These are phyloP conservation scores for Jacana jacana DNA, from an alignment of 2,113 vertebrate genomes.

Conservation along the genomic window DNA sequence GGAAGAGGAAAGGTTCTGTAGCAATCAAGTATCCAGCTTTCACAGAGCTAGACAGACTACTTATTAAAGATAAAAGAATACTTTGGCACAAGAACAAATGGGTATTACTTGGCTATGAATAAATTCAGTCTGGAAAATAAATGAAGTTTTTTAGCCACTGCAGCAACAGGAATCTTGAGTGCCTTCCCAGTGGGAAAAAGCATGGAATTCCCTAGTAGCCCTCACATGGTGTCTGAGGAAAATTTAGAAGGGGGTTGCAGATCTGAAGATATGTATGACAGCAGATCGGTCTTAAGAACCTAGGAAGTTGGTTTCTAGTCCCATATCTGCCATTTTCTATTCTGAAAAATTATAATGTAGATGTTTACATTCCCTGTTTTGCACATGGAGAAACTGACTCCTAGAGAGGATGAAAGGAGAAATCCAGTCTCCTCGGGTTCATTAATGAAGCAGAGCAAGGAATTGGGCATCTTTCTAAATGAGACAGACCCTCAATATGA, in stretches of 20 bases:
- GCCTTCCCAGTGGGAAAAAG: not conserved
- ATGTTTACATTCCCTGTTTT: not conserved
- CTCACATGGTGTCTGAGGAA: not conserved
- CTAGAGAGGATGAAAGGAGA: not conserved
- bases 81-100: not conserved
- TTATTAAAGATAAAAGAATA: conserved; percentile 11
- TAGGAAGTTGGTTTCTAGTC: not conserved
- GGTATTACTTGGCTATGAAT: not conserved
- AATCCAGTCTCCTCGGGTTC: not conserved
- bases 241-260: not conserved
- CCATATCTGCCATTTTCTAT: not conserved
- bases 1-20: not conserved
- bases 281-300: not conserved
- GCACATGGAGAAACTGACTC: not conserved
- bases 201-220: not conserved
- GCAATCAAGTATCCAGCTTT: not conserved
- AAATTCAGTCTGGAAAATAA: conserved; percentile 2
- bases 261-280: not conserved
- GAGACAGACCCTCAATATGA: not conserved
- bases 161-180: not conserved
- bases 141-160: not conserved
- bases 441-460: not conserved
- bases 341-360: not conserved
- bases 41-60: not conserved
- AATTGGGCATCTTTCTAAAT: not conserved